phyloP scores from a whole-genome alignment of 2,888 invertebrate species.

The Caradrina clavipalpis region DNA sequence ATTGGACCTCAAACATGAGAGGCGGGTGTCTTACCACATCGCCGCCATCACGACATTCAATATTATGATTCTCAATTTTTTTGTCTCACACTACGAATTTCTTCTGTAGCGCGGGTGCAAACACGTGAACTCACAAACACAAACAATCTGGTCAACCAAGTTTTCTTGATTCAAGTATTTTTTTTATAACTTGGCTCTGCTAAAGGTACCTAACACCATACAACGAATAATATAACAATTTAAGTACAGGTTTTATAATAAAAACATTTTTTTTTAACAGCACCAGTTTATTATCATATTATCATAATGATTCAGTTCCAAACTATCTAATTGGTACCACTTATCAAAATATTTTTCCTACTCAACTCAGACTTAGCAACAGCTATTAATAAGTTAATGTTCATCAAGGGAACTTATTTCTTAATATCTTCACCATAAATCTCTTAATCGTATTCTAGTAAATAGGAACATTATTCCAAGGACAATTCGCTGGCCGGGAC shows the following conservation, averaged over 20 bases:
- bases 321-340: constrained; percentile 11
- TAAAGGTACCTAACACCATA: too few relatives aligned
- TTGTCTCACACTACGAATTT: too few relatives aligned
- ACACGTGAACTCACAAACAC: too few relatives aligned
- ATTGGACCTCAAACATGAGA: too few relatives aligned
- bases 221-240: not conserved
- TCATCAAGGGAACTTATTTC: not conserved
- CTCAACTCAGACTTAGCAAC: constrained; percentile 18
- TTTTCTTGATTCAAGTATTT: too few relatives aligned
- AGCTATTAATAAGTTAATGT: constrained; percentile 23
- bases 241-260: not conserved
- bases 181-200: too few relatives aligned
- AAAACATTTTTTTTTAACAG: not conserved
- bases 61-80: too few relatives aligned
- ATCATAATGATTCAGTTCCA: constrained; percentile 23
- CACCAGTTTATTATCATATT: constrained; percentile 48
- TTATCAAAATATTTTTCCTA: constrained; percentile 10
- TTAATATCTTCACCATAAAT: constrained; percentile 12
- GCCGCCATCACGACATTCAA: too few relatives aligned
- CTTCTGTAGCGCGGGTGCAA: too few relatives aligned
- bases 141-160: too few relatives aligned
- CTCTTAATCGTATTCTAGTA: constrained; percentile 19
- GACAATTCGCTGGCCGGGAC: constrained; percentile 67
- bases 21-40: too few relatives aligned
- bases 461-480: constrained; percentile 46